Evolutionary conservation across 2,113 vertebrate genomes (phyloP).

Genomic region (Hucho hucho): DNA sequence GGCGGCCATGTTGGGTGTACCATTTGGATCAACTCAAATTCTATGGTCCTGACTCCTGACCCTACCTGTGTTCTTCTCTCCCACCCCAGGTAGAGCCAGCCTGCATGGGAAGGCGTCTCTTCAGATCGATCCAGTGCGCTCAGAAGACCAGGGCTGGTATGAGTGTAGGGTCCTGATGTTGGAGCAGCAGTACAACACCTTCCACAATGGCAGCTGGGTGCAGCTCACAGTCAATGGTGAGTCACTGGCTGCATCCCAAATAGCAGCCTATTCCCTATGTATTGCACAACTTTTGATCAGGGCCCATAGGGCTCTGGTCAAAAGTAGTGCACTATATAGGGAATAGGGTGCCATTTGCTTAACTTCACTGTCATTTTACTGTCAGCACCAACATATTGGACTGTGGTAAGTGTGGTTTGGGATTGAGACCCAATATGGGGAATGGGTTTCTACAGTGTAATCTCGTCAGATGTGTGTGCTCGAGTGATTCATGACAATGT

Average conservation of each 20-base stretch:
- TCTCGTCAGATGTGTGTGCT: neutral
- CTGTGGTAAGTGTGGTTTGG: neutral
- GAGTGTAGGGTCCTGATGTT: conserved; percentile 97
- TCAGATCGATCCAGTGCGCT: conserved; percentile 93
- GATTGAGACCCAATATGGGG: neutral
- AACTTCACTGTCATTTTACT: too few species aligned
- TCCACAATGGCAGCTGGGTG: conserved; percentile 99
- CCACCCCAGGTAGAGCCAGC: conserved; percentile 86
- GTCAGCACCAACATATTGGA: too few species aligned
- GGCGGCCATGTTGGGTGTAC: neutral
- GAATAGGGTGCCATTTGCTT: too few species aligned
- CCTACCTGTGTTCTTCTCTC: neutral
- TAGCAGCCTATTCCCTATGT: too few species aligned
- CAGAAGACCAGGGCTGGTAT: conserved; percentile 98
- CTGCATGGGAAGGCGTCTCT: conserved; percentile 95
- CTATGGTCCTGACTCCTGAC: neutral
- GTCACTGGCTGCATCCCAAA: conserved; percentile 41
- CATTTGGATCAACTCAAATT: neutral
- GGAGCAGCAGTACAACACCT: conserved; percentile 98
- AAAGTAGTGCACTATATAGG: too few species aligned
- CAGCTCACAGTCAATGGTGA: conserved; percentile 97
- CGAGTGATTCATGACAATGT: neutral
- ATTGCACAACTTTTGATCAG: too few species aligned
- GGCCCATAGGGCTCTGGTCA: too few species aligned
- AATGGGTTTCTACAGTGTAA: neutral